A percentile compares a stretch with the other conserved stretches of the same genome.
Evolutionary conservation across 2,113 vertebrate genomes (phyloP).

Genomic region (Siphamia tubifer): DNA sequence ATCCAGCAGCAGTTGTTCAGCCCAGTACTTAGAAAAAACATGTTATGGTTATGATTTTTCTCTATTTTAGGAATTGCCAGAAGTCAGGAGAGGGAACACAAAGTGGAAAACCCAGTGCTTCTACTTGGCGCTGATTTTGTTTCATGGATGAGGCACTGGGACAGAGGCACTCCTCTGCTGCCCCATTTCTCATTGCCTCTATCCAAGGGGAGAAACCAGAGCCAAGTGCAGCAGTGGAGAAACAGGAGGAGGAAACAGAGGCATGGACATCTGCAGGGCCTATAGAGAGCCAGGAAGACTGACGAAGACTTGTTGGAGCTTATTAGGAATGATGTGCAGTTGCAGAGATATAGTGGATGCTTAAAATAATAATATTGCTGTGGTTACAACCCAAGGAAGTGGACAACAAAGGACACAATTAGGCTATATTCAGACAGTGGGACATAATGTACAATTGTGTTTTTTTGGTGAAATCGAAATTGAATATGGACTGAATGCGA

Average conservation of each 20-base stretch:
- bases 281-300: slow-evolving; percentile 16
- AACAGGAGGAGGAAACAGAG: slow-evolving; percentile 57
- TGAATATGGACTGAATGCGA: no score
- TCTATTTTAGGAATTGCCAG: slow-evolving; percentile 12
- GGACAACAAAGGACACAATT: neutral
- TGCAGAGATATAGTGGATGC: slow-evolving; percentile 4
- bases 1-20: neutral
- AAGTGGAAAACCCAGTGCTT: slow-evolving; percentile 47
- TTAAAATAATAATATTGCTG: no score
- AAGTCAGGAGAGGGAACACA: slow-evolving; percentile 31
- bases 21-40: no score
- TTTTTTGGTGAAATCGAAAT: no score
- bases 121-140: slow-evolving; percentile 29
- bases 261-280: slow-evolving; percentile 44
- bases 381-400: no score
- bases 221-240: slow-evolving; percentile 43
- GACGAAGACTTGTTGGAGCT: slow-evolving; percentile 31
- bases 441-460: no score
- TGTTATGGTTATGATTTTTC: no score
- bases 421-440: no score
- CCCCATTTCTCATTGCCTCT: slow-evolving; percentile 32
- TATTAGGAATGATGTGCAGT: slow-evolving; percentile 2
- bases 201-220: slow-evolving; percentile 32
- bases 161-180: slow-evolving; percentile 46
- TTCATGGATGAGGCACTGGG: slow-evolving; percentile 31